phyloP scores from a whole-genome alignment of 2,113 vertebrate species.

The Chloropsis hardwickii region DNA sequence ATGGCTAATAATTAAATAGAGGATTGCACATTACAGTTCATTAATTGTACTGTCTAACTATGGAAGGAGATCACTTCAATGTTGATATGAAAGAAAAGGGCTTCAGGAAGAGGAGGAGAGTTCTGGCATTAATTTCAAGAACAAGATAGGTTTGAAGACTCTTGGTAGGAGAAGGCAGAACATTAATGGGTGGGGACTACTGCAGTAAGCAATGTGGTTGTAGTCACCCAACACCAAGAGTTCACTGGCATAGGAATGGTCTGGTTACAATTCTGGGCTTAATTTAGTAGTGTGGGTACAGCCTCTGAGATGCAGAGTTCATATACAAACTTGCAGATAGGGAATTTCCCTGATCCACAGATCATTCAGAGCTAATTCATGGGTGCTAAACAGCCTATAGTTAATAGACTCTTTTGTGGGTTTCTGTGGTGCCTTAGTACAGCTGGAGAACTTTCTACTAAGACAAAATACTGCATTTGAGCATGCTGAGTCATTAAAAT shows the following conservation, averaged over 20 bases:
- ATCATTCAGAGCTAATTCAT: neutral
- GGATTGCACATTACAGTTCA: neutral
- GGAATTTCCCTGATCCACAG: neutral
- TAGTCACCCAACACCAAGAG: neutral
- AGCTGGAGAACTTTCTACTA: neutral
- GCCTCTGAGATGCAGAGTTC: neutral
- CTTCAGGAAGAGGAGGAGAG: neutral
- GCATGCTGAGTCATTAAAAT: neutral
- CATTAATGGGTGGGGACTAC: neutral
- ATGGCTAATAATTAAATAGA: neutral
- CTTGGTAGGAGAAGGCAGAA: neutral
- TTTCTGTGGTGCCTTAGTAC: neutral
- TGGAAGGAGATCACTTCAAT: neutral
- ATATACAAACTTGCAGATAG: neutral
- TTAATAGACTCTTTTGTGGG: neutral
- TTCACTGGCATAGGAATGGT: neutral
- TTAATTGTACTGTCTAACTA: neutral
- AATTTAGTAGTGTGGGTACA: neutral
- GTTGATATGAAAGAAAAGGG: neutral
- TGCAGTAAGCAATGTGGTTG: neutral
- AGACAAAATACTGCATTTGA: neutral
- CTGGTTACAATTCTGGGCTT: neutral
- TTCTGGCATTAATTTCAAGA: neutral
- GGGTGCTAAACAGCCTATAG: neutral
- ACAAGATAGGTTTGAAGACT: neutral